These are phyloP conservation scores for Clinocottus analis DNA, from an alignment of 2,113 vertebrate species.

Conservation along the genomic window DNA sequence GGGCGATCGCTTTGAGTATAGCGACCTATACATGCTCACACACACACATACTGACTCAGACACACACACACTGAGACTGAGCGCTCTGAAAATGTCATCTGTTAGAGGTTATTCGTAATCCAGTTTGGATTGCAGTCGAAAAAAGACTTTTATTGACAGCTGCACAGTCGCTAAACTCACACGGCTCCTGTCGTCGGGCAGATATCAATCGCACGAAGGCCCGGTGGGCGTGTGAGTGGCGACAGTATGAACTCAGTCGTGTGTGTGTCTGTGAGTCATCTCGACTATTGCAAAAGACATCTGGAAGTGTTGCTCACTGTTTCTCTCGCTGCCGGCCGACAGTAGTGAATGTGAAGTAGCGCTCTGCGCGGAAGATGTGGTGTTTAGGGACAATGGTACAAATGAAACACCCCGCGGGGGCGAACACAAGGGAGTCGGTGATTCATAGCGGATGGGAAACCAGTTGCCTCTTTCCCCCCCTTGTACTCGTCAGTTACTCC, in stretches of 20 bases:
- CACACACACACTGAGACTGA: background rate
- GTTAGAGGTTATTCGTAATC: conserved; percentile 36
- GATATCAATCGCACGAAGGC: conserved; percentile 30
- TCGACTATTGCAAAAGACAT: conserved; percentile 45
- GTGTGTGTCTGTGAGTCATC: conserved; percentile 50
- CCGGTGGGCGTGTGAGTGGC: conserved; percentile 6
- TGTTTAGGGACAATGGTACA: conserved; percentile 28
- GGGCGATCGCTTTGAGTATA: conserved; percentile 28
- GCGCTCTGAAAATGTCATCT: conserved; percentile 32
- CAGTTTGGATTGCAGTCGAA: conserved; percentile 26
- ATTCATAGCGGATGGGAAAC: conserved; percentile 64
- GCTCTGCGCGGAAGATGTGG: conserved; percentile 9
- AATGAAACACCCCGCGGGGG: conserved; percentile 13
- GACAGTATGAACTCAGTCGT: conserved; percentile 14
- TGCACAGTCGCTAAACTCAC: conserved; percentile 37
- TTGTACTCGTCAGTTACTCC: background rate
- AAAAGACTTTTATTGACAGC: conserved; percentile 35
- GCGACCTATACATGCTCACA: background rate
- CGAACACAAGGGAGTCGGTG: conserved; percentile 49
- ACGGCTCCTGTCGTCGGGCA: conserved; percentile 14
- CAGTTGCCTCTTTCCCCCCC: background rate
- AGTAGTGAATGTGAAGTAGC: conserved; percentile 37
- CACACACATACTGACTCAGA: background rate
- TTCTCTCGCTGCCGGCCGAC: conserved; percentile 49
- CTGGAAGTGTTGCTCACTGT: conserved; percentile 59